Evolutionary conservation across 1,140 invertebrate genomes (phyloP).

Genomic region (Archivesica marissinica): DNA sequence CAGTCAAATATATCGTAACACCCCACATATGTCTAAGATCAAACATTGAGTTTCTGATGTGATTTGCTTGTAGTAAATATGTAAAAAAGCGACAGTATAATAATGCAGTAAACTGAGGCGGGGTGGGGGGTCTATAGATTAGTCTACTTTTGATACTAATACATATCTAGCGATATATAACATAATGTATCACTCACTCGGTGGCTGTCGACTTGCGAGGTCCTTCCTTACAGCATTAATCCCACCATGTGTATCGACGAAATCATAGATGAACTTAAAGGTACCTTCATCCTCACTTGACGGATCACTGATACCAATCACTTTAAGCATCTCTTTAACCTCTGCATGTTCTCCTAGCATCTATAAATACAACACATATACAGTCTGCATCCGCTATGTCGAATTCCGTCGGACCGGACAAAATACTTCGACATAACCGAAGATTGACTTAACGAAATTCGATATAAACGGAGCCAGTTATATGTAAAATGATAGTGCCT

Average conservation of each 20-base stretch:
- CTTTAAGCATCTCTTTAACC: slow-evolving; percentile 90
- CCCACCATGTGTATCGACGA: slow-evolving; percentile 93
- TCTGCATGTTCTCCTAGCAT: too few species aligned
- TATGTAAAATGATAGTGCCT: too few species aligned
- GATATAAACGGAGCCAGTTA: too few species aligned
- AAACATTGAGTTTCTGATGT: too few species aligned
- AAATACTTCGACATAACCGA: too few species aligned
- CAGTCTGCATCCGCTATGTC: too few species aligned
- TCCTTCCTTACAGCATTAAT: slow-evolving; percentile 87
- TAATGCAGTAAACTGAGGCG: background rate
- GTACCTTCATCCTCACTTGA: slow-evolving; percentile 94
- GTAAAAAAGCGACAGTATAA: background rate
- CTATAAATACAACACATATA: too few species aligned
- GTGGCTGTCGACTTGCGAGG: slow-evolving; percentile 55
- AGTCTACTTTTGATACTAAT: background rate
- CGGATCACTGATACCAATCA: slow-evolving; percentile 88
- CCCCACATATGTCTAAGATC: too few species aligned
- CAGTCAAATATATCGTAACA: too few species aligned
- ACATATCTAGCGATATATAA: background rate
- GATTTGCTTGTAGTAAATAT: background rate
- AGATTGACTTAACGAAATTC: too few species aligned
- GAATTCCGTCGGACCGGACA: too few species aligned
- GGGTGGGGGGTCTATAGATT: background rate
- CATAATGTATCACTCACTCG: background rate
- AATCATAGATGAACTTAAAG: slow-evolving; percentile 96